These are phyloP conservation scores for Pseudococcus jackbeardsleyi DNA, from an alignment of 2,888 invertebrate species.

Conservation along the genomic window DNA sequence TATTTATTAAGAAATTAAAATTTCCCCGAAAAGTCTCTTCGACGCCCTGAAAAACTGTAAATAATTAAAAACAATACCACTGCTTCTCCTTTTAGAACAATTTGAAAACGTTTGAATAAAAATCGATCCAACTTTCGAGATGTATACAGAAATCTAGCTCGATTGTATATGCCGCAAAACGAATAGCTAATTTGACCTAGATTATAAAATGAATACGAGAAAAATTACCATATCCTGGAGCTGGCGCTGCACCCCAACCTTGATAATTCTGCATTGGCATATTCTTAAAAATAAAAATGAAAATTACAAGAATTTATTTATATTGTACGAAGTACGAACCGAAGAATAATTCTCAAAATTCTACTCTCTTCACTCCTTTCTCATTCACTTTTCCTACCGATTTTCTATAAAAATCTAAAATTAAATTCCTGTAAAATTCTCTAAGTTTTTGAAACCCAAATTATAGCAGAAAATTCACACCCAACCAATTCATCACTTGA, in stretches of 20 bases:
- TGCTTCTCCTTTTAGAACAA: too few species aligned
- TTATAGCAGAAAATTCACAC: not conserved
- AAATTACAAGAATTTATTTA: not conserved
- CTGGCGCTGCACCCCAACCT: slow-evolving; percentile 43
- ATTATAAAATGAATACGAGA: not conserved
- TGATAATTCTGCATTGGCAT: slow-evolving; percentile 51
- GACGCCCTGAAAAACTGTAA: too few species aligned
- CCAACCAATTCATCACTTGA: not conserved
- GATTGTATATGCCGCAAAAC: not conserved
- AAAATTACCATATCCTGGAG: slow-evolving; percentile 53
- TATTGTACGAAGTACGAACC: too few species aligned
- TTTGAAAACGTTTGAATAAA: too few species aligned
- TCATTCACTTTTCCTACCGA: too few species aligned
- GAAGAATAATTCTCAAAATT: too few species aligned
- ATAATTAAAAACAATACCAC: too few species aligned
- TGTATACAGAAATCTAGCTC: not conserved
- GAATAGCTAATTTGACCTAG: not conserved
- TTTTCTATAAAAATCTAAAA: too few species aligned
- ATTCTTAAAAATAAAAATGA: slow-evolving; percentile 19
- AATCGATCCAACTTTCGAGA: not conserved
- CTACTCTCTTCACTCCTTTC: too few species aligned
- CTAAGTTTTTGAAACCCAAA: not conserved
- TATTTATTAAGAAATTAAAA: too few species aligned
- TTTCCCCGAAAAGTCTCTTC: too few species aligned
- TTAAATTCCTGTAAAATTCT: too few species aligned